phyloP scores from a whole-genome alignment of 2,797 vertebrate genomes.

The Podarcis siculus region DNA sequence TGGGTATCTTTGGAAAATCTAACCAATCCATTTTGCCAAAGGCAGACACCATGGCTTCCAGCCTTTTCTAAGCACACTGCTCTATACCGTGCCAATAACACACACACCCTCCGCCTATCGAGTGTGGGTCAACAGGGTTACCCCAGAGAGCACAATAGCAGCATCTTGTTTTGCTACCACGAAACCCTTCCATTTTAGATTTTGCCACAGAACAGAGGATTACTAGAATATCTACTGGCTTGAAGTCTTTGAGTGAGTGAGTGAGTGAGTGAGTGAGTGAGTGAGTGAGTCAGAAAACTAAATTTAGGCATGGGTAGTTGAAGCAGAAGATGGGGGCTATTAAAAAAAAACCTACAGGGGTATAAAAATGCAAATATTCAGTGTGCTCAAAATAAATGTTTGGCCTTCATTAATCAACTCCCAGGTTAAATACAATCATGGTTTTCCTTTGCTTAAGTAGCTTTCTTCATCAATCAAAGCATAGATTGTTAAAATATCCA shows the following conservation, averaged over 20 bases:
- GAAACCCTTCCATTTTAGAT: neutral
- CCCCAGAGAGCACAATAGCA: neutral
- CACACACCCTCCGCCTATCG: constrained; percentile 19
- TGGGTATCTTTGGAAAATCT: rapidly evolving
- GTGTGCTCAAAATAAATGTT: neutral
- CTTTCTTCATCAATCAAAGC: neutral
- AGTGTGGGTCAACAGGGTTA: neutral
- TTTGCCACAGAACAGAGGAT: neutral
- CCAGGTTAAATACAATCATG: neutral
- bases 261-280: neutral
- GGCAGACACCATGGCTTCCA: no score
- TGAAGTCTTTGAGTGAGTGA: neutral
- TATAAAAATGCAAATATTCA: rapidly evolving
- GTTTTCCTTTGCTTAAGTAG: neutral
- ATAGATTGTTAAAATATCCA: neutral
- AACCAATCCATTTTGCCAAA: neutral
- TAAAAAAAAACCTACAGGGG: neutral
- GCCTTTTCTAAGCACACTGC: neutral
- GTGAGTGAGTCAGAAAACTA: neutral
- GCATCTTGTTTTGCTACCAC: neutral
- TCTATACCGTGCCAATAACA: neutral
- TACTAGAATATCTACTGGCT: neutral
- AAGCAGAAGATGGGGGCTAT: neutral
- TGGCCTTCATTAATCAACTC: neutral
- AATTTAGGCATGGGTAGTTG: neutral